Percentiles rank a stretch among this genome's conserved stretches.
These are phyloP conservation scores for Noctua janthina DNA, from an alignment of 2,888 invertebrate genomes.

Conservation along the genomic window DNA sequence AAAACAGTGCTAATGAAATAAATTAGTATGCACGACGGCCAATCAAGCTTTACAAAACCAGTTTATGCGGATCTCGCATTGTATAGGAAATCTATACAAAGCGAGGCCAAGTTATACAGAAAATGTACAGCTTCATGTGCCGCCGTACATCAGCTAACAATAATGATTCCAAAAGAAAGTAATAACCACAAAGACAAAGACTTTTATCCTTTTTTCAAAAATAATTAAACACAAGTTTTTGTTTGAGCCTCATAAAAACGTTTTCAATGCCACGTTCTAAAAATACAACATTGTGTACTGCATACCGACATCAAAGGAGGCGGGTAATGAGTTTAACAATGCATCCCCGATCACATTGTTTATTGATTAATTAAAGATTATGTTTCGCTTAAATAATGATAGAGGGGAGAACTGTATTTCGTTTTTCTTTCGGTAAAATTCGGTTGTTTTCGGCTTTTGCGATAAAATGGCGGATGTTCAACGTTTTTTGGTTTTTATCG, in stretches of 20 bases:
- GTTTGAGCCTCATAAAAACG: slow-evolving; percentile 17
- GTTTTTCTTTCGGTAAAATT: not conserved
- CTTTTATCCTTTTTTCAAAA: not conserved
- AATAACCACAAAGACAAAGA: slow-evolving; percentile 12
- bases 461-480: not conserved
- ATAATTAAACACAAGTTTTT: not conserved
- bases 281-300: slow-evolving; percentile 43
- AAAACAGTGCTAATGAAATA: not conserved
- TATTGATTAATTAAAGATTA: slow-evolving; percentile 47
- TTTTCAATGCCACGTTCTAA: slow-evolving; percentile 17
- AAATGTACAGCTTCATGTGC: no score
- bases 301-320: slow-evolving; percentile 41
- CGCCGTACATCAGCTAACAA: not conserved
- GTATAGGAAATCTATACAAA: no score
- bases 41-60: no score
- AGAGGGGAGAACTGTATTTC: not conserved
- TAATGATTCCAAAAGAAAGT: not conserved
- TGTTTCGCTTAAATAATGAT: slow-evolving; percentile 34
- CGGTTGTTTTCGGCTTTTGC: not conserved
- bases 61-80: no score
- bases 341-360: slow-evolving; percentile 26
- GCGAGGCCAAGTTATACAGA: no score
- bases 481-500: not conserved
- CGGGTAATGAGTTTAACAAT: slow-evolving; percentile 28
- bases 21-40: not conserved